Base-by-base conservation (phyloP, 1,140 invertebrate genomes). In the Drosophila willistoni region DNA sequence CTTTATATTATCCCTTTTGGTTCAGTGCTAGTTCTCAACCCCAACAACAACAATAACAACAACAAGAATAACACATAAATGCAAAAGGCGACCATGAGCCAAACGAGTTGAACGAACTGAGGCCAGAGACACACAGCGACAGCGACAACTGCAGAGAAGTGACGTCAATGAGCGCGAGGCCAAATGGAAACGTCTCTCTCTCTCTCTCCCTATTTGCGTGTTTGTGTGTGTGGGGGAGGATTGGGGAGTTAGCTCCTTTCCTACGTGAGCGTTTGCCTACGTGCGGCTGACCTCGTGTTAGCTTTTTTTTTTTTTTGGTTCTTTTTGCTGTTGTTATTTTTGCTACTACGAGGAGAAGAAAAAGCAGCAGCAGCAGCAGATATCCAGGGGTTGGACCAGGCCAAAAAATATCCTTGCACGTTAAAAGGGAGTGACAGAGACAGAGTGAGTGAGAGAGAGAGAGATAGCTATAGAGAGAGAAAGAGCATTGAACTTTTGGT, bases 111-210 rank as follows among this genome's bases (percentile, higher is more conserved):
- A 87, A 87, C 64, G 83, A 87, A 87, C 83, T 89, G 73, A 83
- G 83, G 66, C 56, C 44, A 64, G 47, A 55, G 41, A 34, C 65
- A 59, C 63, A 47, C 65, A 59, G 67, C 66, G 34, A 54, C 64
- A 68, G 17, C 57, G 55, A 42, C 74, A 66, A 87, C 84, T 87
- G 84, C 84, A 87, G 55, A 87, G 55, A 77, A 89, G 73, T 89
- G 84, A 89, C 84, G 84, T 89, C 84, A 89, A 89, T 89, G 76
- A 81, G 84, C 84, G 71, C 84, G 84, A 89, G 84, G 84, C 84
- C 83, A 87, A 80, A 73, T 57, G 71, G 78, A 68, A 73, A 76
- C 47, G 44, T 64, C 42, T 57, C 29, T 29, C 33, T 22, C 44
- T 36, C 42, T 41, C 19, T 29, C 14, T 41, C 19, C 12, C 14